Evolutionary conservation across 2,113 vertebrate genomes (phyloP).

Genomic region (Microtus ochrogaster): DNA sequence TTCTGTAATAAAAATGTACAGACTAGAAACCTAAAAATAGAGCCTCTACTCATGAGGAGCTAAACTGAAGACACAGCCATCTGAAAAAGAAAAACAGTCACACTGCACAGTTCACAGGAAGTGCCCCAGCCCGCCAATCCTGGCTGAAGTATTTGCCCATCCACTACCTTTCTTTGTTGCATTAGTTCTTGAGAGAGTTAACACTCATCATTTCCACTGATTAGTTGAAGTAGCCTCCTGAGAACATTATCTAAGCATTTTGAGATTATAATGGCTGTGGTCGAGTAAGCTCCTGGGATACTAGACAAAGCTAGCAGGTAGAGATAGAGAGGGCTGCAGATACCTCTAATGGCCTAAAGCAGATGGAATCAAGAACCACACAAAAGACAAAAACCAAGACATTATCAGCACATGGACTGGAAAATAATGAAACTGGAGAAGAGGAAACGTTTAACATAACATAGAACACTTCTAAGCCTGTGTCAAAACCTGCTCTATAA

Average conservation of each 20-base stretch:
- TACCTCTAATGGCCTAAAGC: background rate
- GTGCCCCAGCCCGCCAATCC: too few species aligned
- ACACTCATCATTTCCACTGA: background rate
- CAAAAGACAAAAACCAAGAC: background rate
- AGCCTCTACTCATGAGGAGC: background rate
- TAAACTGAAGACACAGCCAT: background rate
- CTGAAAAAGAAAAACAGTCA: background rate
- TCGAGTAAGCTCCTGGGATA: background rate
- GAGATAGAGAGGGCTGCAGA: background rate
- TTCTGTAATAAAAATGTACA: conserved; percentile 4
- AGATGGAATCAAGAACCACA: background rate
- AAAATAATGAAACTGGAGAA: background rate
- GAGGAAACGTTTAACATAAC: background rate
- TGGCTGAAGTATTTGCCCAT: background rate
- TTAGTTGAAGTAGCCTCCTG: background rate
- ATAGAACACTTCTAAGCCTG: background rate
- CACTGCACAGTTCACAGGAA: background rate
- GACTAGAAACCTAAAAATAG: background rate
- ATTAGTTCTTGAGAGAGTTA: background rate
- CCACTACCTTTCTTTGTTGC: background rate
- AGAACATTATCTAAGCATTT: background rate
- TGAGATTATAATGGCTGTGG: background rate
- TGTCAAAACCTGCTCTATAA: background rate
- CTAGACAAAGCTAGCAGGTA: background rate
- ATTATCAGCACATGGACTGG: background rate